A percentile compares a stretch with the other conserved stretches of the same genome.
phyloP scores from a whole-genome alignment of 2,113 vertebrate genomes.

The Hiodon alosoides region DNA sequence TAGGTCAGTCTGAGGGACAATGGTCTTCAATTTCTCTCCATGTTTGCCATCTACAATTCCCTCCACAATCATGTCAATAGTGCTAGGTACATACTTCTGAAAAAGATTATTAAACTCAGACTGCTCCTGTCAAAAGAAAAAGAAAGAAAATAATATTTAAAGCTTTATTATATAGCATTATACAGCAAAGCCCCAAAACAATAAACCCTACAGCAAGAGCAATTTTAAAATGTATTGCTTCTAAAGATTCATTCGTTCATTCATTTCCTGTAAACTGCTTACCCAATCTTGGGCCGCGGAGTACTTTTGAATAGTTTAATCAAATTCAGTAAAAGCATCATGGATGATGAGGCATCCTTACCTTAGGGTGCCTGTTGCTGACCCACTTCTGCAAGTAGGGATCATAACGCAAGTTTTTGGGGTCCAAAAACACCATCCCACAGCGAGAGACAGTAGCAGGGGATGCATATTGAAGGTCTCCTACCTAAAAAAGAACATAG shows the following conservation, averaged over 20 bases:
- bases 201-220: background rate
- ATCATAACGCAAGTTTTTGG: slow-evolving; percentile 82
- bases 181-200: background rate
- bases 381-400: slow-evolving; percentile 92
- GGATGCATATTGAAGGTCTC: slow-evolving; percentile 92
- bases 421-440: slow-evolving; percentile 95
- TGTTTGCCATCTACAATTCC: slow-evolving; percentile 78
- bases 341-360: slow-evolving; percentile 35
- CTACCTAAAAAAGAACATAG: slow-evolving; percentile 67
- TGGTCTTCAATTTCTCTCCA: slow-evolving; percentile 75
- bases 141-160: background rate
- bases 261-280: too few species aligned
- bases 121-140: slow-evolving; percentile 55
- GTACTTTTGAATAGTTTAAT: too few species aligned
- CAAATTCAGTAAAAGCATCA: background rate
- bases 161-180: background rate
- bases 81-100: slow-evolving; percentile 80
- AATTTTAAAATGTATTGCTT: too few species aligned
- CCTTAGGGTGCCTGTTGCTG: slow-evolving; percentile 63
- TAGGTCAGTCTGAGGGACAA: slow-evolving; percentile 86
- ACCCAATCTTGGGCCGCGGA: too few species aligned
- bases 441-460: slow-evolving; percentile 94
- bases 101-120: slow-evolving; percentile 66
- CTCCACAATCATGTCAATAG: slow-evolving; percentile 82
- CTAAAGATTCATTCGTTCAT: too few species aligned